phyloP scores from a whole-genome alignment of 2,113 vertebrate species.

The Ariopsis seemanni region DNA sequence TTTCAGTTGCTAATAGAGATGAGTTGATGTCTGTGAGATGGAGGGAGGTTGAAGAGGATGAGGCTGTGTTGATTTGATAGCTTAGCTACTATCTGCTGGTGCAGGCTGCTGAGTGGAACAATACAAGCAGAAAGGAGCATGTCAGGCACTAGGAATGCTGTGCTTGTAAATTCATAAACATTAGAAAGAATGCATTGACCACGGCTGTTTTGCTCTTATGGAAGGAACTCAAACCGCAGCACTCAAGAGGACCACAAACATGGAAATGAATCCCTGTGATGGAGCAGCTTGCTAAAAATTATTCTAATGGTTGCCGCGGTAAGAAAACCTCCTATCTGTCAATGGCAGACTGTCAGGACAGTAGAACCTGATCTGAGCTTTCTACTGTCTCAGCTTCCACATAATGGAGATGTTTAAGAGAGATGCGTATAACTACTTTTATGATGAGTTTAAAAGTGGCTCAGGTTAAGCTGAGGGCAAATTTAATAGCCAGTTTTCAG shows the following conservation, averaged over 20 bases:
- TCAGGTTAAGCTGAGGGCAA: neutral
- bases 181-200: conserved; percentile 36
- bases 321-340: conserved; percentile 10
- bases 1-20: neutral
- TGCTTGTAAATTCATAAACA: conserved; percentile 42
- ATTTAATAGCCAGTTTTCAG: neutral
- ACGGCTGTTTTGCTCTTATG: conserved; percentile 18
- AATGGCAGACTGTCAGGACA: neutral
- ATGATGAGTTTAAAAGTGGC: neutral
- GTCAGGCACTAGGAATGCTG: conserved; percentile 41
- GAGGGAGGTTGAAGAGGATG: neutral
- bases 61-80: conserved; percentile 6
- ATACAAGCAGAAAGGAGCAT: conserved; percentile 11
- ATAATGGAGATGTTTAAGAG: neutral
- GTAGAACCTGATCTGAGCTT: neutral
- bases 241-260: conserved; percentile 25
- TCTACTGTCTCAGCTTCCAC: neutral
- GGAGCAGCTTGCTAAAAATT: conserved; percentile 15
- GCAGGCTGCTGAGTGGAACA: neutral
- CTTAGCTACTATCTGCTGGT: conserved; percentile 7
- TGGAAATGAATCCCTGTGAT: conserved; percentile 9
- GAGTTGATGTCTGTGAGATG: neutral
- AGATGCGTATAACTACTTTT: neutral
- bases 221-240: conserved; percentile 31
- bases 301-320: neutral